These are phyloP conservation scores for Nerophis ophidion DNA, from an alignment of 2,113 vertebrate genomes.

Conservation along the genomic window DNA sequence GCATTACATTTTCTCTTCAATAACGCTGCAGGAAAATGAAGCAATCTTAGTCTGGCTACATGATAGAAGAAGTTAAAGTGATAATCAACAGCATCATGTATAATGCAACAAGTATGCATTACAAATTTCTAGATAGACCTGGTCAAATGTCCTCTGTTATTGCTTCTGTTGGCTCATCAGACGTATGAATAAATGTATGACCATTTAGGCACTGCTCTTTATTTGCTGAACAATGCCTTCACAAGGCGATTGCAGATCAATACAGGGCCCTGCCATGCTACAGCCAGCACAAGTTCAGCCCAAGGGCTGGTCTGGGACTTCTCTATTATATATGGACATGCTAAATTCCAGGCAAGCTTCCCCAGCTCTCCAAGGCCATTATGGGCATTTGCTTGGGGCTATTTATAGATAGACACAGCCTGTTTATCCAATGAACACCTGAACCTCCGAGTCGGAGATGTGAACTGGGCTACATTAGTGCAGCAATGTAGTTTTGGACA, in stretches of 20 bases:
- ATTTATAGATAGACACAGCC: conserved; percentile 46
- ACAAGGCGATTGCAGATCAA: conserved; percentile 52
- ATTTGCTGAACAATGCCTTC: conserved; percentile 57
- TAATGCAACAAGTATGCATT: conserved; percentile 12
- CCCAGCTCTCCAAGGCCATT: conserved; percentile 49
- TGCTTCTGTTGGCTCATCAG: conserved; percentile 21
- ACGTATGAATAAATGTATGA: conserved; percentile 52
- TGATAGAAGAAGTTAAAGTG: conserved; percentile 6
- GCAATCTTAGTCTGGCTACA: neutral
- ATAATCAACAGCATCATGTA: conserved; percentile 14
- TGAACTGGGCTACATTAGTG: conserved; percentile 15
- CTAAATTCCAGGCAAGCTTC: conserved; percentile 59
- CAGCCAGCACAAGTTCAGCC: conserved; percentile 13
- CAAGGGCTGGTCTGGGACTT: conserved; percentile 37
- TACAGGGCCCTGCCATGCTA: conserved; percentile 30
- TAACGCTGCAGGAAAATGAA: conserved; percentile 12
- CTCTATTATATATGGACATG: conserved; percentile 52
- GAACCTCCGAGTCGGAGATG: conserved; percentile 46
- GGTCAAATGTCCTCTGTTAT: conserved; percentile 11
- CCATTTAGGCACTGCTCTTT: conserved; percentile 32
- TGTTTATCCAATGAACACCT: conserved; percentile 65
- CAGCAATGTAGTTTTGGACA: too few relatives aligned
- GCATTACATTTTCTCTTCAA: neutral
- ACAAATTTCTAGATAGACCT: conserved; percentile 4
- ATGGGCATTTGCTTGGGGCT: conserved; percentile 41